Conservation (phyloP, 2,888 invertebrate species). For the Hydriomena furcata region DNA sequence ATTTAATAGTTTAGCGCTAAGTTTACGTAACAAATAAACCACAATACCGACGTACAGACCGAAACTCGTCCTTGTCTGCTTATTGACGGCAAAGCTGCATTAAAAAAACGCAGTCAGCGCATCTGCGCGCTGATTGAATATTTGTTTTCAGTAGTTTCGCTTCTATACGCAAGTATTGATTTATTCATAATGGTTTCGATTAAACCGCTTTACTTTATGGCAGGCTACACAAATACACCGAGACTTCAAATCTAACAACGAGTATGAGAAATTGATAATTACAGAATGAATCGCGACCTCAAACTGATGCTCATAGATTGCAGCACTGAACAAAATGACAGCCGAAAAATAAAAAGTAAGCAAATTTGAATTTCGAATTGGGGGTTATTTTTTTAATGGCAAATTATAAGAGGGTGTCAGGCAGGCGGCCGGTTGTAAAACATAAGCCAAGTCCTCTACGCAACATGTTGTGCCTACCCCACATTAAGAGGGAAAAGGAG, state of each 20-base stretch:
- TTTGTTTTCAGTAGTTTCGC: conserved; percentile 2
- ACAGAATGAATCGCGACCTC: conserved; percentile 12
- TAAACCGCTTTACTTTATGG: conserved; percentile 59
- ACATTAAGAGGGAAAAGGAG: too few species aligned
- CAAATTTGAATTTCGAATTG: too few species aligned
- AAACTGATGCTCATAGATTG: conserved; percentile 7
- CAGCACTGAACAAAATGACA: not conserved
- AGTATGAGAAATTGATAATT: conserved; percentile 5
- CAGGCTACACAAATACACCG: conserved; percentile 57
- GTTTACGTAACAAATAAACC: conserved; percentile 24
- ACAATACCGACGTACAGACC: conserved; percentile 12
- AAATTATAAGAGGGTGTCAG: too few species aligned
- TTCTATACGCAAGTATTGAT: conserved; percentile 18
- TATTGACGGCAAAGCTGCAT: not conserved
- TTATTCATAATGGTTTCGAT: conserved; percentile 9
- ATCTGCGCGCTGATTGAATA: too few species aligned
- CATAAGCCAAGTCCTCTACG: too few species aligned
- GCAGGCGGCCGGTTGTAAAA: too few species aligned
- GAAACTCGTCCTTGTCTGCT: not conserved
- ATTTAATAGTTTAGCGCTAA: conserved; percentile 67
- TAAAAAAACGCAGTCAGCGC: not conserved
- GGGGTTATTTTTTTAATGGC: too few species aligned
- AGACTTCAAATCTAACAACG: conserved; percentile 35
- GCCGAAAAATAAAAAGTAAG: not conserved
- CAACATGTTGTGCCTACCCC: too few species aligned